Evolutionary conservation across 2,888 invertebrate genomes (phyloP), one percentile per base, ranked within the genome.

Genomic region (Caenorhabditis sp.): DNA sequence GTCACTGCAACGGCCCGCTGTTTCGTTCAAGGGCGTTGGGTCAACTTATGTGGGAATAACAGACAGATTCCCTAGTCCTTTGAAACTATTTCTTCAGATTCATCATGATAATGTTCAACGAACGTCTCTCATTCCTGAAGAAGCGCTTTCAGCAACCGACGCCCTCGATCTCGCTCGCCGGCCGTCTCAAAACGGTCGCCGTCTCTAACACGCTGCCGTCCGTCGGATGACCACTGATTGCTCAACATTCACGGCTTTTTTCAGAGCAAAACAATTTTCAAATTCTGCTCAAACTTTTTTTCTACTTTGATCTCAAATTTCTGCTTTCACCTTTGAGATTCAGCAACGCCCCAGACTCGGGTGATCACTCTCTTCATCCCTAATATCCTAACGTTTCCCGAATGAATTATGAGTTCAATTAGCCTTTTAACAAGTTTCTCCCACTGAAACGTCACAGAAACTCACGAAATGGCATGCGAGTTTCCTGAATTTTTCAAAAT

Each of bases 61-160:
- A 11, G 7, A 50, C 6, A 9, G 3, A 20, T 15, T 1, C 22
- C 13, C 2, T 3, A 39, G 5, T 61, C 8, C 6, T 15, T 15
- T 24, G 15, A 24, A n/a, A n/a, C n/a, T n/a, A n/a, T n/a, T n/a
- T n/a, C n/a, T n/a, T 35, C 35, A 62, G 52, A 24, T 43, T 63
- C 15, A 63, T 63, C n/a, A 63, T 63, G 62, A 63, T 63, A 43
- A 52, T 63, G 52, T 63, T 63, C 32, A 63, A 63, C 24, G 62
- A 63, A n/a, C 39, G 62, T 20, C 52, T 63, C 5, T 32, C 52
- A 5, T 43, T 63, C 24, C 39, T 63, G 30, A 63, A 63, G 32
- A 52, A 52, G 27, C 30, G 52, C 15, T 52, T 43, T 15, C 41
- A 41, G 27, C n/a, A n/a, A n/a, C 24, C 50, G 3, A 52, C 32